Conservation (phyloP, 2,888 invertebrate species). For the Caenorhabditis japonica region DNA sequence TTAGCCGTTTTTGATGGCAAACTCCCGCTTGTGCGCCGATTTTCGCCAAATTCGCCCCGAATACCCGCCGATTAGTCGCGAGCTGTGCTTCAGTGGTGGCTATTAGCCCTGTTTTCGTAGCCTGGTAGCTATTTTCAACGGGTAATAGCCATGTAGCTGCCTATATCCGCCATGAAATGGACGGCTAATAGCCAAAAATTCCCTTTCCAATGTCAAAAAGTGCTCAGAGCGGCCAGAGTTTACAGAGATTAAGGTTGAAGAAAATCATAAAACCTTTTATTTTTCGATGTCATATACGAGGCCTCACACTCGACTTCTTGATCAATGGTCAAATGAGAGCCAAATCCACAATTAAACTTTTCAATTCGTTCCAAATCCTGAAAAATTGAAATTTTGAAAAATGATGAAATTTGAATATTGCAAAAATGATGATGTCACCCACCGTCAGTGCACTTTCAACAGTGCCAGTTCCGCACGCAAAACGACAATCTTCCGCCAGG, state of each 20-base stretch:
- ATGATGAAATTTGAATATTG: neutral
- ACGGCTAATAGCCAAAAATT: too few relatives aligned
- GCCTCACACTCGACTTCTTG: conserved; percentile 96
- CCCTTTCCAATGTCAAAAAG: too few relatives aligned
- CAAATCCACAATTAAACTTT: conserved; percentile 91
- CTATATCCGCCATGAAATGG: too few relatives aligned
- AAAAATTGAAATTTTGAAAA: conserved; percentile 1
- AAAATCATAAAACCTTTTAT: conserved; percentile 82
- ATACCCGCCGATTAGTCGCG: too few relatives aligned
- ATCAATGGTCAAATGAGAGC: conserved; percentile 91
- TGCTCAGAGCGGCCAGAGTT: too few relatives aligned
- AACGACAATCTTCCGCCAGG: conserved; percentile 34
- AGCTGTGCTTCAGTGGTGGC: too few relatives aligned
- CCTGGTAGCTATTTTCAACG: conserved; percentile 3
- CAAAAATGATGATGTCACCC: too few relatives aligned
- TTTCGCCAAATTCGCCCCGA: too few relatives aligned
- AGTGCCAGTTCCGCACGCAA: conserved; percentile 21
- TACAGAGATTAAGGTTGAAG: too few relatives aligned
- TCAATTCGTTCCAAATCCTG: conserved; percentile 87
- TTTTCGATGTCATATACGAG: conserved; percentile 88
- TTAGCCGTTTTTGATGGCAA: too few relatives aligned
- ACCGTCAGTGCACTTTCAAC: conserved; percentile 37
- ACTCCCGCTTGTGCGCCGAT: too few relatives aligned
- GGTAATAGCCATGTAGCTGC: too few relatives aligned
- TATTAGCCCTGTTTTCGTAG: neutral